Conservation (phyloP, 2,113 vertebrate genomes). For the Mus spicilegus region DNA sequence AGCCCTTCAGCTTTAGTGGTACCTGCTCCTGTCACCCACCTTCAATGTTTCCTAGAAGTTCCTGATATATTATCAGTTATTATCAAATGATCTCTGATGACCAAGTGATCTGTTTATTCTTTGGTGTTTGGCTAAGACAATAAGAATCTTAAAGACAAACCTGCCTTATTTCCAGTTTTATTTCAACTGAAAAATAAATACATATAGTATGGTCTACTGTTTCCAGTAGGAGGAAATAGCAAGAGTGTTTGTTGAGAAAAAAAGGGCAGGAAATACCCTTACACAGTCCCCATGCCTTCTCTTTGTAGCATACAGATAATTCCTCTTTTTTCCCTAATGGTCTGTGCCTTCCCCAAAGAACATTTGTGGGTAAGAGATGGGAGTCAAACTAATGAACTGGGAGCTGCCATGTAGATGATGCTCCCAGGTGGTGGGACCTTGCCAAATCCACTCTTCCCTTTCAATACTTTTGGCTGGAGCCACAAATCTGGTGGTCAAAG, state of each 20-base stretch:
- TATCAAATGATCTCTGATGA: background rate
- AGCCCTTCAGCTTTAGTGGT: background rate
- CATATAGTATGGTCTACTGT: background rate
- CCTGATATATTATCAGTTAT: background rate
- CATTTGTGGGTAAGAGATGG: background rate
- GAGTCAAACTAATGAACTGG: conserved; percentile 52
- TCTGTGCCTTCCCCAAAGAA: conserved; percentile 5
- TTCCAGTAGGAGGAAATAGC: background rate
- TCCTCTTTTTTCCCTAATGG: background rate
- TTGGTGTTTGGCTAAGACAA: background rate
- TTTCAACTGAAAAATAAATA: background rate
- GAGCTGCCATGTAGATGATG: background rate
- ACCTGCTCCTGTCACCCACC: too few relatives aligned
- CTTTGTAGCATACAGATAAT: conserved; percentile 28
- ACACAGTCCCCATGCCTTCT: background rate
- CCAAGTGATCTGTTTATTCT: too few relatives aligned
- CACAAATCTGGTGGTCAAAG: background rate
- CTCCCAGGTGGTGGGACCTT: conserved; percentile 34
- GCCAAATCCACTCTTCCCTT: conserved; percentile 62
- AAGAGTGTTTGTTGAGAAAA: background rate
- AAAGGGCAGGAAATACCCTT: background rate
- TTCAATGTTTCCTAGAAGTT: background rate
- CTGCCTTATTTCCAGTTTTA: background rate
- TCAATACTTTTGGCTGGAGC: conserved; percentile 58
- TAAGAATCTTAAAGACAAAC: background rate